Conservation (phyloP, 2,888 invertebrate species). For the Zhuqinia jingwanae region DNA sequence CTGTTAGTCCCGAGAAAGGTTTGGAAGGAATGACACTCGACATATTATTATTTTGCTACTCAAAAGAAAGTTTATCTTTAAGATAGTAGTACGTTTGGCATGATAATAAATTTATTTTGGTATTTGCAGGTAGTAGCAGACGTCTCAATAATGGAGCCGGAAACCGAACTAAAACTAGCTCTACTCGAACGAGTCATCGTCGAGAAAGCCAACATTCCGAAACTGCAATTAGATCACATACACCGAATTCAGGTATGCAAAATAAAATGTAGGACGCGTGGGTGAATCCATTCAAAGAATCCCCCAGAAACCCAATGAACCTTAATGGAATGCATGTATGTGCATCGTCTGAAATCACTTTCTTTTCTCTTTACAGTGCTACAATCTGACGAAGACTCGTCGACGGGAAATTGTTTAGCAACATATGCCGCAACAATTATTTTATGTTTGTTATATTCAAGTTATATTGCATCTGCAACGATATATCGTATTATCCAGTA, state of each 20-base stretch:
- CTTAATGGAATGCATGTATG: too few species aligned
- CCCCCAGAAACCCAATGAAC: too few species aligned
- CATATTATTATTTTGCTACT: too few species aligned
- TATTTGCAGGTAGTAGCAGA: slow-evolving; percentile 57
- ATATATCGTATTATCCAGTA: not conserved
- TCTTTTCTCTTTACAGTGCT: slow-evolving; percentile 22
- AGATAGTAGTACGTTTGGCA: not conserved
- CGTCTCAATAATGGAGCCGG: slow-evolving; percentile 58
- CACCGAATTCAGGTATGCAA: slow-evolving; percentile 62
- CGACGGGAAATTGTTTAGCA: slow-evolving; percentile 37
- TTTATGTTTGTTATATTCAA: not conserved
- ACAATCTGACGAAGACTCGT: slow-evolving; percentile 55
- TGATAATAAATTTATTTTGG: not conserved
- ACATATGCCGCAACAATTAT: not conserved
- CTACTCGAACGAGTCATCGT: slow-evolving; percentile 64
- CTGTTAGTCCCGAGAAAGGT: slow-evolving; percentile 75
- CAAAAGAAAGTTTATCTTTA: not conserved
- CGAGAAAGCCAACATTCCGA: slow-evolving; percentile 65
- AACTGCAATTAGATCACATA: slow-evolving; percentile 56
- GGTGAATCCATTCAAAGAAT: not conserved
- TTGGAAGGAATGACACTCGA: slow-evolving; percentile 2
- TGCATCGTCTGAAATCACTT: too few species aligned
- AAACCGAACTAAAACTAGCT: slow-evolving; percentile 56
- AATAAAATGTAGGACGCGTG: too few species aligned
- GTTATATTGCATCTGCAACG: not conserved